A percentile compares a stretch with the other conserved stretches of the same genome.
Conservation (phyloP, 2,888 invertebrate genomes). For the Drosophila borborema region DNA sequence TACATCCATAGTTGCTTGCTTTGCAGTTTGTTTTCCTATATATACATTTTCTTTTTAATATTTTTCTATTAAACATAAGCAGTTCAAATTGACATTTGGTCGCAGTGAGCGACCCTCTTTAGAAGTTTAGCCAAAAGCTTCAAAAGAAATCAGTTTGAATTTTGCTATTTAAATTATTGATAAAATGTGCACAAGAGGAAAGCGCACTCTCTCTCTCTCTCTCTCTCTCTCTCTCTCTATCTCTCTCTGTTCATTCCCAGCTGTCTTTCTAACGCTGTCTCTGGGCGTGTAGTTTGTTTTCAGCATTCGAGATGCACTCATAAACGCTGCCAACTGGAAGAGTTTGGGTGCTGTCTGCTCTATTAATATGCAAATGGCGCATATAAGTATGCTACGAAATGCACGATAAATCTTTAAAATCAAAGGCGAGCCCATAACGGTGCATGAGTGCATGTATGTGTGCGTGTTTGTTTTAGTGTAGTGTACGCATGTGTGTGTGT, state of each 20-base stretch:
- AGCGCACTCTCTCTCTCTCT: background rate
- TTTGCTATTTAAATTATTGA: constrained; percentile 72
- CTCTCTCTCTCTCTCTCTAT: background rate
- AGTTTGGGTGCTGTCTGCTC: constrained; percentile 40
- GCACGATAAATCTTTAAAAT: constrained; percentile 78
- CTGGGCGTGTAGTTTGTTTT: constrained; percentile 14
- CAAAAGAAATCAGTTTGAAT: constrained; percentile 44
- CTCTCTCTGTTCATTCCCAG: background rate
- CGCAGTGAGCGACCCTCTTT: constrained; percentile 15
- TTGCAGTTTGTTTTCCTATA: constrained; percentile 2
- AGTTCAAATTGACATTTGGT: constrained; percentile 45
- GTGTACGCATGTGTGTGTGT: constrained; percentile 12
- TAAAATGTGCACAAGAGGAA: constrained; percentile 28
- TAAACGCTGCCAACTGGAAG: constrained; percentile 47
- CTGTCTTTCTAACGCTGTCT: background rate
- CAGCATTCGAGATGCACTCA: constrained; percentile 39
- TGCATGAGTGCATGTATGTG: constrained; percentile 2
- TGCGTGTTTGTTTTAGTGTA: constrained; percentile 12
- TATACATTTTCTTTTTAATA: constrained; percentile 19
- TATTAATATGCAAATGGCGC: constrained; percentile 77
- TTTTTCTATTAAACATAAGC: constrained; percentile 43
- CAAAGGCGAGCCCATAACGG: constrained; percentile 57
- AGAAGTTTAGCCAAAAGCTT: constrained; percentile 33
- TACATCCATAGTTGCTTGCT: too few relatives aligned
- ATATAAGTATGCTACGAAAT: constrained; percentile 72